Base-by-base conservation (phyloP, 2,113 vertebrate species). In the Bubalus kerabau region DNA sequence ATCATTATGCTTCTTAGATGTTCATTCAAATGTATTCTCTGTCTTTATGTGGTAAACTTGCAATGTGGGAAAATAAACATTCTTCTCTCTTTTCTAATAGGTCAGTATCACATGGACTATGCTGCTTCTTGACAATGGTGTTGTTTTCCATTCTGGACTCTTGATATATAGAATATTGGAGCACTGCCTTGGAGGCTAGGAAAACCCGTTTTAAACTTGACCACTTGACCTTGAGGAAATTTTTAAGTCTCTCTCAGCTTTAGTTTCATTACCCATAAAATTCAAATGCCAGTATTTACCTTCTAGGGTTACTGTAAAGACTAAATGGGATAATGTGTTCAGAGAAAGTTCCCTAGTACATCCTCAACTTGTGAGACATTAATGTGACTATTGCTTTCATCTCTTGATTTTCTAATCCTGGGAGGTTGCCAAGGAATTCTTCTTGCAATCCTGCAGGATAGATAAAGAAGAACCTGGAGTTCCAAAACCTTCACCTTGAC, bases 231-330 rank as follows among this genome's bases (percentile, higher is more conserved):
- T 92, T 52, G 28, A 60, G 30, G 43, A 64, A 40, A 76, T 80
- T 85, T 87, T 81, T 54, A 87, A 57, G 64, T 78, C 28, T 87
- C 54, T 85, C 32, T 14, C 32, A 56, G 43, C 52, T 86, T 60
- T 89, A 56, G 48, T 94, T 96, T 93, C 43, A 86, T 96, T 52
- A 71, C 32, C 40, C n/a, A 87, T 59, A 84, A 88, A 87, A 86
- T 24, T 86, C 40, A 57, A 81, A 96, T 74, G 40, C 84, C 26
- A 62, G 40, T 43, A 40, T 54, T 92, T 17, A 76, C 5, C 59
- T 76, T 84, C 12, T 26, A 71, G 48, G 32, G n/a, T 28, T 54
- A 11, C 26, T 92, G 14, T 52, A 19, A 57, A 87, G 32, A 60
- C 84, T 57, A 78, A 52, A 11, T n/a, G 30, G 50, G 4, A 30